phyloP scores from a whole-genome alignment of 2,888 invertebrate species.

The Loripinus fragilis region DNA sequence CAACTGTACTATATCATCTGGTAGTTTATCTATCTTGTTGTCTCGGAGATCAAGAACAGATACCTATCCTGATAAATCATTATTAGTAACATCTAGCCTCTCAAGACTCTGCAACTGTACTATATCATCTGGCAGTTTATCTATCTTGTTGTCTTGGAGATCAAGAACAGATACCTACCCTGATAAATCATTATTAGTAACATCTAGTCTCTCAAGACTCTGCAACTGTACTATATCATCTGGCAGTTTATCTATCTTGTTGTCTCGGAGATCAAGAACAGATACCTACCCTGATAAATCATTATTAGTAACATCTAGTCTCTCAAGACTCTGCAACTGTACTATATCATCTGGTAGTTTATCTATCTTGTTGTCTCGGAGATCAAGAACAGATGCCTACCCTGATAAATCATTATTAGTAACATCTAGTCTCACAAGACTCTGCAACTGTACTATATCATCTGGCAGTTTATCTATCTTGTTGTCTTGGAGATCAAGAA shows the following conservation, averaged over 20 bases:
- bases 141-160: too few species aligned
- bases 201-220: slow-evolving; percentile 91
- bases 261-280: too few species aligned
- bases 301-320: slow-evolving; percentile 94
- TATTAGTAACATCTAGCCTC: slow-evolving; percentile 93
- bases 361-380: neutral
- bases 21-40: slow-evolving; percentile 85
- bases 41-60: too few species aligned
- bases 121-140: slow-evolving; percentile 90
- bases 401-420: slow-evolving; percentile 89
- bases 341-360: slow-evolving; percentile 91
- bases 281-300: slow-evolving; percentile 86
- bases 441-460: slow-evolving; percentile 90
- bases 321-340: slow-evolving; percentile 89
- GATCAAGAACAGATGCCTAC: too few species aligned
- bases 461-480: slow-evolving; percentile 87
- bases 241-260: slow-evolving; percentile 86
- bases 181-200: slow-evolving; percentile 90
- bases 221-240: slow-evolving; percentile 91
- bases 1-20: slow-evolving; percentile 90
- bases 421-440: slow-evolving; percentile 92
- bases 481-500: too few species aligned
- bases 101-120: slow-evolving; percentile 90
- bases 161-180: too few species aligned
- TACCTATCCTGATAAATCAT: slow-evolving; percentile 86